A percentile compares a stretch with the other conserved stretches of the same genome.
phyloP scores from a whole-genome alignment of 2,888 invertebrate genomes.

The Siphonodentalium dalli region DNA sequence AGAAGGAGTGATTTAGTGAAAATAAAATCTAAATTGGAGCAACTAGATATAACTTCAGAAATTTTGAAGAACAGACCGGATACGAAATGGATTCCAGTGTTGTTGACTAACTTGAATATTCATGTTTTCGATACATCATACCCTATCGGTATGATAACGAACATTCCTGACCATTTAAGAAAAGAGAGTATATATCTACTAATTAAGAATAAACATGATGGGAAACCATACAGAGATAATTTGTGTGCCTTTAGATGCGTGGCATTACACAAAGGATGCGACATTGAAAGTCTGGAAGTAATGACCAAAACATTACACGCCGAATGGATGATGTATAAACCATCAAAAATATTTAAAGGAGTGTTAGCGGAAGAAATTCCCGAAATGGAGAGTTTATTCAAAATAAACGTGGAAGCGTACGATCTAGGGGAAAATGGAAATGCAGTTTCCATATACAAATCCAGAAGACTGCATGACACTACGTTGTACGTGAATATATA shows the following conservation, averaged over 20 bases:
- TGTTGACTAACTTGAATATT: no score
- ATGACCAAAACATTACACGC: background rate
- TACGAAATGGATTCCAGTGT: no score
- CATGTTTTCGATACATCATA: no score
- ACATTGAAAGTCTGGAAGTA: background rate
- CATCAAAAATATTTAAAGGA: background rate
- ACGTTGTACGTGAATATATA: constrained; percentile 25
- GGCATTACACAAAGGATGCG: constrained; percentile 3
- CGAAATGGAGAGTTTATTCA: constrained; percentile 16
- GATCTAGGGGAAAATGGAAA: constrained; percentile 9
- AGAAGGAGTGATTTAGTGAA: no score
- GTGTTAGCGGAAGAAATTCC: background rate
- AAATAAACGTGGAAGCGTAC: constrained; percentile 18
- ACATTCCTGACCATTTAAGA: no score
- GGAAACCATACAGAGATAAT: constrained; percentile 9
- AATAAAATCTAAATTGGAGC: no score
- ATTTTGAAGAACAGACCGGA: no score
- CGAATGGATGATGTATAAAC: background rate
- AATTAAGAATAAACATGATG: constrained; percentile 5
- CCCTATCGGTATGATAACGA: no score
- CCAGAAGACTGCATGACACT: constrained; percentile 3
- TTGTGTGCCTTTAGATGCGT: constrained; percentile 19
- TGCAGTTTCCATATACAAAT: constrained; percentile 10
- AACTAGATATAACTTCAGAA: no score
- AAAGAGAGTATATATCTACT: constrained; percentile 6